Base-by-base conservation (phyloP, 64 coral and sea anemone species). In the Dendronephthya gigantea region DNA sequence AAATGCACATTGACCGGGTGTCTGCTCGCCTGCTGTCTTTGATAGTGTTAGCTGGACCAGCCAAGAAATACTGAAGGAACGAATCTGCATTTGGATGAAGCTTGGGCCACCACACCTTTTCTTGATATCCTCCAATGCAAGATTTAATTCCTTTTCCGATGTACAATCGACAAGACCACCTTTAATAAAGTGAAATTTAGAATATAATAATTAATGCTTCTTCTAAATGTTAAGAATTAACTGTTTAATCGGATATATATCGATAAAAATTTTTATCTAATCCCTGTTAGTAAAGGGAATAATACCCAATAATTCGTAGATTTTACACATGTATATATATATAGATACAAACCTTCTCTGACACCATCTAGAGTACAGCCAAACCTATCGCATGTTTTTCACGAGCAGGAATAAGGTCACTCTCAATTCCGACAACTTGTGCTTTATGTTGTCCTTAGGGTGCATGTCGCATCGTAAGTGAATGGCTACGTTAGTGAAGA, bases 391-490 rank as follows among this genome's bases (percentile, higher is more conserved):
- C n/a, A n/a, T n/a, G n/a, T n/a, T n/a, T n/a, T n/a, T n/a, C n/a
- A n/a, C n/a, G n/a, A n/a, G n/a, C n/a, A n/a, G n/a, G n/a, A n/a
- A n/a, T n/a, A n/a, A n/a, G n/a, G n/a, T n/a, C n/a, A n/a, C n/a
- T n/a, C n/a, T n/a, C n/a, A n/a, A n/a, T n/a, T n/a, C n/a, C n/a
- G n/a, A n/a, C n/a, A n/a, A n/a, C n/a, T n/a, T 74, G 68, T 27
- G 68, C 25, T 74, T 27, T 13, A n/a, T 74, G 68, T 74, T 74
- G 68, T 74, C 68, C 31, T 35, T 74, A 27, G 31, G 68, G 33
- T 74, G 68, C n/a, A 74, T 74, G 68, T 74, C 17, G 33, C 68
- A 74, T 74, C 68, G 68, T 27, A 74, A 29, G 33, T 74, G 68
- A 27, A 27, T 27, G 17, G 68, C 68, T 1, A 74, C 68, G 32